These are phyloP conservation scores for Tragelaphus imberbis DNA, from an alignment of 2,113 vertebrate genomes.

Conservation along the genomic window DNA sequence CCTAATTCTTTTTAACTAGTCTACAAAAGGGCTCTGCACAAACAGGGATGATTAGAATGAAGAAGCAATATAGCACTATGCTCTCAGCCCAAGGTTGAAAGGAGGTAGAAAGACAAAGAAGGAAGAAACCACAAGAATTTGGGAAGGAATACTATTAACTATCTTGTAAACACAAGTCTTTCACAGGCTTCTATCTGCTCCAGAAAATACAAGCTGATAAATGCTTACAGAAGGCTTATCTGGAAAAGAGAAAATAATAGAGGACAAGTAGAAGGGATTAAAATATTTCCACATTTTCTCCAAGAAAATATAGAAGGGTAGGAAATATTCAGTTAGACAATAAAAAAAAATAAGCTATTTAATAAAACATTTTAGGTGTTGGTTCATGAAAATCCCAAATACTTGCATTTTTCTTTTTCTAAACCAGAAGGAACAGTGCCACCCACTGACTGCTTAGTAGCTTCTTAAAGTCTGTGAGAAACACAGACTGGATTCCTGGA, in stretches of 20 bases:
- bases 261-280: not conserved
- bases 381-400: not conserved
- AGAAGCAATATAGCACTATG: not conserved
- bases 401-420: slow-evolving; percentile 27
- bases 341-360: slow-evolving; percentile 9
- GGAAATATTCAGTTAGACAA: not conserved
- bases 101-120: not conserved
- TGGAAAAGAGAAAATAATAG: not conserved
- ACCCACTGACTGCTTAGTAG: slow-evolving; percentile 23
- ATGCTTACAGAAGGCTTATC: not conserved
- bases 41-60: not conserved
- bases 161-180: not conserved
- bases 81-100: not conserved
- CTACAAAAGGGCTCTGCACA: not conserved
- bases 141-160: not conserved
- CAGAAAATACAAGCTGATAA: not conserved
- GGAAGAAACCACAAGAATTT: not conserved
- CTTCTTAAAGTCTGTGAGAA: not conserved
- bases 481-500: not conserved
- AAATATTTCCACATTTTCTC: slow-evolving; percentile 21
- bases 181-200: not conserved
- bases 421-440: slow-evolving; percentile 48
- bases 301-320: not conserved
- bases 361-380: not conserved
- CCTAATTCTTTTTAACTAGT: not conserved